These are phyloP conservation scores for Dascillus cervinus DNA, from an alignment of 2,888 invertebrate genomes.

Conservation along the genomic window DNA sequence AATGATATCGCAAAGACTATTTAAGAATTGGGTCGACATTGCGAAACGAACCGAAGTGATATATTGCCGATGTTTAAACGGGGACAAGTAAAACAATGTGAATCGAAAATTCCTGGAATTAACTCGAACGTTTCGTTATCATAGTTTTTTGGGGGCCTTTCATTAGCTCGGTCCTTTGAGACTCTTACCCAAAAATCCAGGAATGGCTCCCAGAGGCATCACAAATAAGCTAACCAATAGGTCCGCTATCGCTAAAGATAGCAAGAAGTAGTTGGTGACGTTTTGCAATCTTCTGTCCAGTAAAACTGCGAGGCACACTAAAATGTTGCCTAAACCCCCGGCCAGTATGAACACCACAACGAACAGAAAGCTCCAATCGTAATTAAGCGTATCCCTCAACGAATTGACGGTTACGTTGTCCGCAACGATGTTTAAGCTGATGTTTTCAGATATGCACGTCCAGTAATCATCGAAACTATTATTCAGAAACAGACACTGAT, in stretches of 20 bases:
- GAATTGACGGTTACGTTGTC: slow-evolving; percentile 11
- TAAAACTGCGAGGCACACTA: slow-evolving; percentile 89
- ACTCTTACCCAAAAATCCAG: slow-evolving; percentile 85
- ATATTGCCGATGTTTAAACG: too few species aligned
- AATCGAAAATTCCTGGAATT: too few species aligned
- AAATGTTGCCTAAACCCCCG: slow-evolving; percentile 83
- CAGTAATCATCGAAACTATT: slow-evolving; percentile 28
- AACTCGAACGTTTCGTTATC: too few species aligned
- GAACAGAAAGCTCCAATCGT: slow-evolving; percentile 79
- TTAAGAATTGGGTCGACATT: too few species aligned
- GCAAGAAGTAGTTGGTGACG: slow-evolving; percentile 91
- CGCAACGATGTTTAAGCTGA: slow-evolving; percentile 9
- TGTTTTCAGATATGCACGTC: slow-evolving; percentile 23
- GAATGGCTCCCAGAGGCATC: slow-evolving; percentile 92
- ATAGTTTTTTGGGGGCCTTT: not conserved
- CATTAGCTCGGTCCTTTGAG: not conserved
- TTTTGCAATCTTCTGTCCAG: slow-evolving; percentile 86
- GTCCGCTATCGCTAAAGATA: slow-evolving; percentile 90
- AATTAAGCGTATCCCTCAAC: slow-evolving; percentile 31
- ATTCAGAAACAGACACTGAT: slow-evolving; percentile 26
- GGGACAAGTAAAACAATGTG: too few species aligned
- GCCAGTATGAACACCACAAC: slow-evolving; percentile 80
- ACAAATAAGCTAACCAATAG: slow-evolving; percentile 87
- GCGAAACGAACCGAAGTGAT: too few species aligned
- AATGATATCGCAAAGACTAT: too few species aligned